Percentiles rank a stretch among this genome's conserved stretches.
phyloP scores from a whole-genome alignment of 2,888 invertebrate genomes.

The Machimus atricapillus region DNA sequence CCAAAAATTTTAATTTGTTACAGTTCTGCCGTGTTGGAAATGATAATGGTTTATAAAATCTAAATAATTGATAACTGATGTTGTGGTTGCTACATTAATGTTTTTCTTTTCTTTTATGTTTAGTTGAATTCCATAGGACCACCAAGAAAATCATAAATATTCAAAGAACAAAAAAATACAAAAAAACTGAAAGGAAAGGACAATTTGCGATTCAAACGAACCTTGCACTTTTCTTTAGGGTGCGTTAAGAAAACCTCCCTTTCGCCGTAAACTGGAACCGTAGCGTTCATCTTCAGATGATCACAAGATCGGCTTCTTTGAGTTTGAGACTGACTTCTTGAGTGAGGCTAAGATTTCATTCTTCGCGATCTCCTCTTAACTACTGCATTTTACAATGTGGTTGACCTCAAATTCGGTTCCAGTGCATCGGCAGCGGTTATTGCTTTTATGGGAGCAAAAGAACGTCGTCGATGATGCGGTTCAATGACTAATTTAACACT shows the following conservation, averaged over 20 bases:
- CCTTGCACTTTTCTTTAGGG: background rate
- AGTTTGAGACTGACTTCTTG: background rate
- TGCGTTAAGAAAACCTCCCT: background rate
- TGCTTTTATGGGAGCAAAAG: background rate
- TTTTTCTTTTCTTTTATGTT: background rate
- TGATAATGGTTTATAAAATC: too few relatives aligned
- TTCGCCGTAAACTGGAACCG: background rate
- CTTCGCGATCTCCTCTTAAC: background rate
- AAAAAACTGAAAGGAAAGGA: background rate
- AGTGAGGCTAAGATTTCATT: background rate
- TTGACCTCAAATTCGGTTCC: constrained; percentile 20
- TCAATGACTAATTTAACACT: constrained; percentile 10
- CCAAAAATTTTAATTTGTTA: too few relatives aligned
- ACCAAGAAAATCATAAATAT: background rate
- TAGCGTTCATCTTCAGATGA: background rate
- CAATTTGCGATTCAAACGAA: background rate
- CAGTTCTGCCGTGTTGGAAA: too few relatives aligned
- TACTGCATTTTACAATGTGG: background rate
- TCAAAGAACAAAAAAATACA: background rate
- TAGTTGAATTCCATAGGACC: background rate
- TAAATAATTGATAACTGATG: too few relatives aligned
- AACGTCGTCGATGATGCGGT: background rate
- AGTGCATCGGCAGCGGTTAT: background rate
- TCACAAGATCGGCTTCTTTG: background rate
- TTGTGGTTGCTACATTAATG: too few relatives aligned